Evolutionary conservation across 2,888 invertebrate species (phyloP).

Genomic region (Cordylochernes scorpioides): DNA sequence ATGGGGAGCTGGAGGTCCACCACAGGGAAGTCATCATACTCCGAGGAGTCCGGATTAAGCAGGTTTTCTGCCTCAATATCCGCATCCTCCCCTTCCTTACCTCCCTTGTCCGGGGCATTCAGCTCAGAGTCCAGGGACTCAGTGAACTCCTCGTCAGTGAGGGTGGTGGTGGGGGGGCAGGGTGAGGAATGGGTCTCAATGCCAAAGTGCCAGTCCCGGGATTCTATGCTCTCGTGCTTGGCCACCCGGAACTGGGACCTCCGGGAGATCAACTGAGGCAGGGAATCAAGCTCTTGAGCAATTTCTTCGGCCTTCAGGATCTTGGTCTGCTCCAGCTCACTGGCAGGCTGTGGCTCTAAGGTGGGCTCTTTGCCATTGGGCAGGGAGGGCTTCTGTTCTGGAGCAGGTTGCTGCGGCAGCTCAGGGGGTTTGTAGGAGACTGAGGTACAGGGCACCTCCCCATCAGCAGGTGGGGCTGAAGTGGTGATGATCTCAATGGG

Average conservation of each 20-base stretch:
- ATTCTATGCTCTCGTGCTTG: neutral
- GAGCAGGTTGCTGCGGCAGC: neutral
- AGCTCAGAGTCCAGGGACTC: conserved; percentile 13
- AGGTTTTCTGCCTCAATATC: conserved; percentile 13
- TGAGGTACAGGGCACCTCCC: neutral
- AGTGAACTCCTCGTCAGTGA: conserved; percentile 4
- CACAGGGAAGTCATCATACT: conserved; percentile 10
- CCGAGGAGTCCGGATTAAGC: conserved; percentile 12
- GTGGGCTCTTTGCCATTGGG: too few species aligned
- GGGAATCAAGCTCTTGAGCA: conserved; percentile 3
- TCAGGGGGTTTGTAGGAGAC: neutral
- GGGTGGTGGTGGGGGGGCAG: conserved; percentile 2
- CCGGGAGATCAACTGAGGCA: conserved; percentile 3
- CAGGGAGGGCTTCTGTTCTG: neutral
- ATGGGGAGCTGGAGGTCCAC: conserved; percentile 4
- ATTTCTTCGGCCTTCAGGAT: neutral
- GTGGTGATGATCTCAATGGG: too few species aligned
- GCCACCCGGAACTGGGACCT: neutral
- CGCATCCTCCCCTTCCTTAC: conserved; percentile 11
- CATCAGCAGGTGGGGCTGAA: conserved; percentile 1
- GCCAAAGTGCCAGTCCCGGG: conserved; percentile 5
- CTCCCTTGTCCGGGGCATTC: conserved; percentile 3
- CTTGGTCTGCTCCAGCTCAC: neutral
- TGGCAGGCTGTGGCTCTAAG: too few species aligned
- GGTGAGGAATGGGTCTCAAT: conserved; percentile 1